Evolutionary conservation across 2,888 invertebrate genomes (phyloP).

Genomic region (Hyalella azteca): DNA sequence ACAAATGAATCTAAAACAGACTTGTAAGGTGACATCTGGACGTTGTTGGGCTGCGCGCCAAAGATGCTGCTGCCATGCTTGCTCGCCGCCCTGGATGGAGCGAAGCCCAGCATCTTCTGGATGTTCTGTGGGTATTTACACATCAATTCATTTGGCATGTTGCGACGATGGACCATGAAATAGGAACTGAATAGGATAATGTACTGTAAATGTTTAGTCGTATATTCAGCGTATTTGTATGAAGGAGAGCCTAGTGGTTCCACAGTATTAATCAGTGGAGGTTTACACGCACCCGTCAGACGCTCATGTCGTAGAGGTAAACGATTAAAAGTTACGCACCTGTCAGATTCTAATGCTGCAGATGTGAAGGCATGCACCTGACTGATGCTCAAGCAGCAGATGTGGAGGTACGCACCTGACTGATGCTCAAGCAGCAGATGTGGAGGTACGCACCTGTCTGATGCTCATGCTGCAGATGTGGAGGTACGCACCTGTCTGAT

Average conservation of each 20-base stretch:
- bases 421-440: neutral
- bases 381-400: no score
- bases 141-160: neutral
- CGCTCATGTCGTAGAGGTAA: no score
- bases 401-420: no score
- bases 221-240: neutral
- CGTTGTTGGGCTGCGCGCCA: slow-evolving; percentile 43
- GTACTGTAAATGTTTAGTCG: neutral
- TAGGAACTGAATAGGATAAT: no score
- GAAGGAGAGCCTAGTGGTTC: neutral
- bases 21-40: slow-evolving; percentile 18
- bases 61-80: slow-evolving; percentile 74
- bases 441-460: neutral
- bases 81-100: slow-evolving; percentile 94
- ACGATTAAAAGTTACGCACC: no score
- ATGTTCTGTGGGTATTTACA: slow-evolving; percentile 80
- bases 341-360: no score
- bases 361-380: no score
- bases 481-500: neutral
- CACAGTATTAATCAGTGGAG: no score
- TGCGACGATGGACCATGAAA: no score
- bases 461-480: neutral
- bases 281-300: no score
- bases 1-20: neutral
- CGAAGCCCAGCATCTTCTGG: slow-evolving; percentile 95